Percentiles rank a stretch among this genome's conserved stretches.
These are phyloP conservation scores for Myotis davidii DNA, from an alignment of 2,113 vertebrate species.

Conservation along the genomic window DNA sequence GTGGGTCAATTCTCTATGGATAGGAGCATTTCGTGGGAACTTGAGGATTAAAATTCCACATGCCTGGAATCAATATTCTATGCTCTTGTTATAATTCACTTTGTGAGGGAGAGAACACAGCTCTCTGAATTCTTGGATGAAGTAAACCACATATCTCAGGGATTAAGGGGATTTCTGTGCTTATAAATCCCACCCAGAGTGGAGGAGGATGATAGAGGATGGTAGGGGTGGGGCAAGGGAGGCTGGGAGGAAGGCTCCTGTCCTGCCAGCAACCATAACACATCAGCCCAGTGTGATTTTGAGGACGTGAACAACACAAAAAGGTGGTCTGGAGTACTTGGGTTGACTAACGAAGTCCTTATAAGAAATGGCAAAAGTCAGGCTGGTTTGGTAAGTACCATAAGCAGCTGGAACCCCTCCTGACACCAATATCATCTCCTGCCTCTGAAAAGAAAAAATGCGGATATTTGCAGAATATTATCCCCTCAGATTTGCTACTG, in stretches of 20 bases:
- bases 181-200: constrained; percentile 56
- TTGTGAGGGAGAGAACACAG: constrained; percentile 36
- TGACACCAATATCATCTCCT: neutral
- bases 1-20: neutral
- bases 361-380: neutral
- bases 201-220: neutral
- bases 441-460: neutral
- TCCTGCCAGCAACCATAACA: neutral
- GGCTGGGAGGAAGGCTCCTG: neutral
- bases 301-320: neutral
- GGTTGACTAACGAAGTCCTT: neutral
- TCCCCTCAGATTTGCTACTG: neutral
- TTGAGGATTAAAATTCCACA: constrained; percentile 69
- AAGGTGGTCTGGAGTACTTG: neutral
- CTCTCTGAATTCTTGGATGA: constrained; percentile 68
- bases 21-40: constrained; percentile 55
- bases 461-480: neutral
- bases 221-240: neutral
- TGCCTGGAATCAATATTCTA: constrained; percentile 71
- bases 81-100: constrained; percentile 70
- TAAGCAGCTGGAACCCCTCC: neutral
- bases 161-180: constrained; percentile 70
- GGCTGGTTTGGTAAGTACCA: neutral
- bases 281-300: neutral
- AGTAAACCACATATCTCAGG: constrained; percentile 63